Conservation (phyloP, 2,113 vertebrate genomes). For the Sturnus vulgaris region DNA sequence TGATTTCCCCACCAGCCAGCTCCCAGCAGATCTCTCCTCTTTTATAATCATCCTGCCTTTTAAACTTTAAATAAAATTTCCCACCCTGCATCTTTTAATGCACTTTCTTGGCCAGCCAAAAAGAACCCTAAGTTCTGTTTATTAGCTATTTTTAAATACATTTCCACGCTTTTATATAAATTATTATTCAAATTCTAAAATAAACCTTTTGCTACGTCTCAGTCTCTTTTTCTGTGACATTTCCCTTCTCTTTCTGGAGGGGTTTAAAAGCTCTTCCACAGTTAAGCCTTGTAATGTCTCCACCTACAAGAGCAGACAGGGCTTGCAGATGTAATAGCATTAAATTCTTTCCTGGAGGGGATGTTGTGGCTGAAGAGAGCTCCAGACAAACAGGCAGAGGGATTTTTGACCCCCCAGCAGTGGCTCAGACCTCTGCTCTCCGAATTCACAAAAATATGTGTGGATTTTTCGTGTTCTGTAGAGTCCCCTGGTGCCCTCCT, state of each 20-base stretch:
- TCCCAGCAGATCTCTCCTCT: background rate
- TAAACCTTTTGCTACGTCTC: background rate
- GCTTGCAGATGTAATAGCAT: background rate
- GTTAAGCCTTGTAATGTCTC: background rate
- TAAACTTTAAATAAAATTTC: background rate
- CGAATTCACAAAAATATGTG: background rate
- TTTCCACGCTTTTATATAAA: background rate
- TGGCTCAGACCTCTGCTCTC: background rate
- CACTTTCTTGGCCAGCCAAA: background rate
- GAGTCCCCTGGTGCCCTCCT: background rate
- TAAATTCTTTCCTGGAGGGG: background rate
- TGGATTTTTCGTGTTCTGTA: background rate
- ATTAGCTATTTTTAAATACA: background rate
- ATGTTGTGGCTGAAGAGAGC: background rate
- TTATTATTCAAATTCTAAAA: background rate
- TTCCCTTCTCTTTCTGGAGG: background rate
- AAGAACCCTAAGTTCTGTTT: background rate
- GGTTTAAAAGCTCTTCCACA: background rate
- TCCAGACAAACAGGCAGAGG: background rate
- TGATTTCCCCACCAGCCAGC: background rate
- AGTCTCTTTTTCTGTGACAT: background rate
- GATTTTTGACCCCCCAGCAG: background rate
- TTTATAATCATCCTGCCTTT: background rate
- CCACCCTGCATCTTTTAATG: background rate
- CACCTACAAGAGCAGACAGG: background rate